Percentiles rank a stretch among this genome's conserved stretches.
Conservation (phyloP, 2,113 vertebrate species). For the Elaphurus davidianus region DNA sequence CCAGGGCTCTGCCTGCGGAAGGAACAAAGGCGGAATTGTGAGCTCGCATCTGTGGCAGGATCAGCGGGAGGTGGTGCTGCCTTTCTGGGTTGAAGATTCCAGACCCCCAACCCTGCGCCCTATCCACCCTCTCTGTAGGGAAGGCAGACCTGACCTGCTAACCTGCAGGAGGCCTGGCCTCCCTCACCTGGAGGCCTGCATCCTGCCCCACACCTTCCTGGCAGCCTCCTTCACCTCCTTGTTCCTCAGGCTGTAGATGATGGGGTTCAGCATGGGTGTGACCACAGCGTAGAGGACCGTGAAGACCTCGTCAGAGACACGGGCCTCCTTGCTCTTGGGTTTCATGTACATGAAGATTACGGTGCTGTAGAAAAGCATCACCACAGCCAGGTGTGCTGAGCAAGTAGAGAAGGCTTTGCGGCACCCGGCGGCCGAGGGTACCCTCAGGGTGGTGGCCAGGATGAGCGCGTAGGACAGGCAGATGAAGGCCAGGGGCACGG, state of each 20-base stretch:
- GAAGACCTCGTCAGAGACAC: conserved; percentile 36
- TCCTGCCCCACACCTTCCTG: conserved; percentile 31
- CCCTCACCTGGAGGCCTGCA: neutral
- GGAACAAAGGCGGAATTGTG: neutral
- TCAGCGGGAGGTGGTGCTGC: neutral
- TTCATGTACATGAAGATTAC: conserved; percentile 56
- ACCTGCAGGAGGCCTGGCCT: neutral
- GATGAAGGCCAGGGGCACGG: conserved; percentile 51
- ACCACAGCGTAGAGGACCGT: conserved; percentile 39
- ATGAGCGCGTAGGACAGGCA: conserved; percentile 59
- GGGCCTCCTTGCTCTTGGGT: conserved; percentile 52
- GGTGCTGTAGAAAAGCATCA: conserved; percentile 51
- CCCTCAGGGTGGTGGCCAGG: conserved; percentile 53
- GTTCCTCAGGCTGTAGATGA: conserved; percentile 72
- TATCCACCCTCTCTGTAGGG: neutral
- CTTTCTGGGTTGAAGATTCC: neutral
- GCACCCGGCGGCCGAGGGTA: neutral
- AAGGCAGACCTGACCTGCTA: neutral
- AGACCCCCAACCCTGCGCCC: fast-evolving
- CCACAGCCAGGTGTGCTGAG: conserved; percentile 31
- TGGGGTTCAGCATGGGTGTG: conserved; percentile 56
- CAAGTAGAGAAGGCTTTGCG: conserved; percentile 64
- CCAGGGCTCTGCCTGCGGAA: too few relatives aligned
- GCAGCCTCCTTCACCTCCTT: conserved; percentile 51
- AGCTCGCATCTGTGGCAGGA: neutral